Evolutionary conservation across 2,888 invertebrate species (phyloP).

Genomic region (Dinocampus coccinellae): DNA sequence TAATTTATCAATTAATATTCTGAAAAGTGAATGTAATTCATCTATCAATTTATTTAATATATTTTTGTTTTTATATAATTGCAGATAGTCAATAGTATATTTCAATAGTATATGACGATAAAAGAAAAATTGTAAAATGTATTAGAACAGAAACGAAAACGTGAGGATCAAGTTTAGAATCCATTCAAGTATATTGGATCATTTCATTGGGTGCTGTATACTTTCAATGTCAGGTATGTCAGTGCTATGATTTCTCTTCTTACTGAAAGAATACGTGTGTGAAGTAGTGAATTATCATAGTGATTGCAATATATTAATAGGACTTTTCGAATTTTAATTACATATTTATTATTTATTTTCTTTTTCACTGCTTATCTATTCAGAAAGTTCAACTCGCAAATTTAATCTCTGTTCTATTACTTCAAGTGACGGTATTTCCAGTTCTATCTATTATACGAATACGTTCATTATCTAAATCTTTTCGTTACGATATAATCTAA

Average conservation of each 20-base stretch:
- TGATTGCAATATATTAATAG: not conserved
- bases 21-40: too few relatives aligned
- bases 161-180: slow-evolving; percentile 45
- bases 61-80: too few relatives aligned
- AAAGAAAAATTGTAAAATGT: not conserved
- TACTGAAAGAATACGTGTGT: not conserved
- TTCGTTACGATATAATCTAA: too few relatives aligned
- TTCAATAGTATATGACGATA: not conserved
- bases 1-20: too few relatives aligned
- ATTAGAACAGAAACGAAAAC: not conserved
- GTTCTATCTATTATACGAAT: too few relatives aligned
- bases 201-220: slow-evolving; percentile 28
- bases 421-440: too few relatives aligned
- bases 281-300: not conserved
- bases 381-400: too few relatives aligned
- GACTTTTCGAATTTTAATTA: not conserved
- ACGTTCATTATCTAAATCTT: too few relatives aligned
- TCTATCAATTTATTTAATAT: too few relatives aligned
- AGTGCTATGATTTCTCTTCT: not conserved
- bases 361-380: too few relatives aligned
- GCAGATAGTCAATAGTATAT: not conserved
- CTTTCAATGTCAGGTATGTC: not conserved
- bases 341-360: not conserved
- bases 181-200: slow-evolving; percentile 59
- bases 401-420: too few relatives aligned